These are phyloP conservation scores for Tuta absoluta DNA, from an alignment of 2,888 invertebrate genomes.

Conservation along the genomic window DNA sequence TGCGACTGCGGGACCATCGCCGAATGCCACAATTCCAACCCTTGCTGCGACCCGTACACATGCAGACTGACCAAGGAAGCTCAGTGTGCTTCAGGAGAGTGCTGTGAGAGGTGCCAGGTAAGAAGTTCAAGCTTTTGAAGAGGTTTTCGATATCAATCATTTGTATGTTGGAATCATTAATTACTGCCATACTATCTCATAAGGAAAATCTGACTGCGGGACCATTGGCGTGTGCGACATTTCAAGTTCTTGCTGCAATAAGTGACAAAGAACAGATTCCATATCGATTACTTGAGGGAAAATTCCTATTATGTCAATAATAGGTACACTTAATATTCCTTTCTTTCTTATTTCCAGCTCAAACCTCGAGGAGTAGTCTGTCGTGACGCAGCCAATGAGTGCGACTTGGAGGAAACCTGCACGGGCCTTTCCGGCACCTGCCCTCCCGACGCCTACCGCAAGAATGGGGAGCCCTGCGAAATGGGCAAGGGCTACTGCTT, in stretches of 20 bases:
- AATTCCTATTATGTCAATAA: no score
- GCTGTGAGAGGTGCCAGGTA: slow-evolving; percentile 93
- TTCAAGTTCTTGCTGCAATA: no score
- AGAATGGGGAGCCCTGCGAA: slow-evolving; percentile 95
- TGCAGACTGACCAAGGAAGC: slow-evolving; percentile 97
- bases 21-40: slow-evolving; percentile 92
- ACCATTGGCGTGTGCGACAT: no score
- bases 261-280: no score
- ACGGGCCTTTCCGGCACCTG: slow-evolving; percentile 94
- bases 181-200: background rate
- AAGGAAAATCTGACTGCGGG: no score
- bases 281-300: no score
- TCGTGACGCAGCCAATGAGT: slow-evolving; percentile 93
- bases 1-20: slow-evolving; percentile 98
- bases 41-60: slow-evolving; percentile 98
- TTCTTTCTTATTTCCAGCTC: slow-evolving; percentile 75
- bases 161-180: background rate
- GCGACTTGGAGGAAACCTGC: slow-evolving; percentile 97
- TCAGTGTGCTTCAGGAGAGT: slow-evolving; percentile 95
- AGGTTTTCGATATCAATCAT: background rate
- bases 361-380: slow-evolving; percentile 89
- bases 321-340: no score
- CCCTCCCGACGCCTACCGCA: slow-evolving; percentile 93
- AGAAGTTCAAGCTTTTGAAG: slow-evolving; percentile 38
- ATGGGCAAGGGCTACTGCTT: slow-evolving; percentile 91